Conservation (phyloP, 1,140 invertebrate species). For the Lysiphlebus fabarum region DNA sequence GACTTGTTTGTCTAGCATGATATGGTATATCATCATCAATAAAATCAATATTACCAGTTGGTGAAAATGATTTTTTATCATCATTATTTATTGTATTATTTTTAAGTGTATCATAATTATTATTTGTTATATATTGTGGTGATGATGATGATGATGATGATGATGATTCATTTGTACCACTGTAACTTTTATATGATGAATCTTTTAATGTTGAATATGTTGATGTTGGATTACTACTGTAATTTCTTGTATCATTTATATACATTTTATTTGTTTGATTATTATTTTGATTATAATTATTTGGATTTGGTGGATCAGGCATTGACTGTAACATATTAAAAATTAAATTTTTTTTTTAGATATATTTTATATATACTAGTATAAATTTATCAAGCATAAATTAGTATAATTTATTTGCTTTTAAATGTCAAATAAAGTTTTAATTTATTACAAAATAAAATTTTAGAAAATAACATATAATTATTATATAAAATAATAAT, state of each 20-base stretch:
- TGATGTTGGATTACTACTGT: conserved; percentile 42
- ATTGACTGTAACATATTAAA: conserved; percentile 40
- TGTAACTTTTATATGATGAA: conserved; percentile 44
- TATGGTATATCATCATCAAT: conserved; percentile 71
- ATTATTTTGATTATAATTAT: conserved; percentile 38
- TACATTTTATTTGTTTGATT: conserved; percentile 43
- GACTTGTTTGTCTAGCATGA: conserved; percentile 75
- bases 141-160: too few species aligned
- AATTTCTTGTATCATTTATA: conserved; percentile 43
- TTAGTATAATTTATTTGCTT: too few species aligned
- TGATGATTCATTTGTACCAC: conserved; percentile 41
- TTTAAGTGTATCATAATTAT: conserved; percentile 47
- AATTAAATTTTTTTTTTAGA: too few species aligned
- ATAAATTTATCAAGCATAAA: too few species aligned
- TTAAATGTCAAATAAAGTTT: too few species aligned
- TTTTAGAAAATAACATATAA: neutral
- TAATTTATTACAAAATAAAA: too few species aligned
- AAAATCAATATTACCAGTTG: conserved; percentile 47
- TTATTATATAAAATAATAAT: neutral
- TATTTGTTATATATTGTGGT: conserved; percentile 40
- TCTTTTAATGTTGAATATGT: conserved; percentile 50
- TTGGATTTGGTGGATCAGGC: conserved; percentile 44
- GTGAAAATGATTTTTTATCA: conserved; percentile 43
- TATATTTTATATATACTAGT: too few species aligned
- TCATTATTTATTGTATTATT: conserved; percentile 41